Evolutionary conservation across 1,140 invertebrate species (phyloP).

Genomic region (Drosophila grimshawi): DNA sequence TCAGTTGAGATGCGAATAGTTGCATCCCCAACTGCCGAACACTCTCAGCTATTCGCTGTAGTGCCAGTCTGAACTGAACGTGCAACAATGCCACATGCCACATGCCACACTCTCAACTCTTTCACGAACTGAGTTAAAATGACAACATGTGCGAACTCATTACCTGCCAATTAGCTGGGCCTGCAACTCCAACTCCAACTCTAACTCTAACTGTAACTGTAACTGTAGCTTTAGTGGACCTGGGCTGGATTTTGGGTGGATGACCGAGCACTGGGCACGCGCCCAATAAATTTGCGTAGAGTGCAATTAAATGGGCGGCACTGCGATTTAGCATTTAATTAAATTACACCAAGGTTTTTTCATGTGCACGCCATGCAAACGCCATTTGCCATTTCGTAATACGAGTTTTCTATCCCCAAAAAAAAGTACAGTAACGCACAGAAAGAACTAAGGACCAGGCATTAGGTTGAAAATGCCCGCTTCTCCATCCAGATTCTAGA

Average conservation of each 20-base stretch:
- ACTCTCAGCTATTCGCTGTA: not conserved
- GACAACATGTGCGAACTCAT: conserved; percentile 42
- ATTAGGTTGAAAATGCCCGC: too few relatives aligned
- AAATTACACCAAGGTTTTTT: conserved; percentile 21
- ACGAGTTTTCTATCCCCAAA: not conserved
- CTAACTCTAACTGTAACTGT: not conserved
- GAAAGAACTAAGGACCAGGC: too few relatives aligned
- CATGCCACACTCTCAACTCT: conserved; percentile 25
- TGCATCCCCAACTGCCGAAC: not conserved
- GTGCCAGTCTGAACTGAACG: conserved; percentile 1
- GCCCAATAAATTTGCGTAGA: conserved; percentile 37
- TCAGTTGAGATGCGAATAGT: conserved; percentile 6
- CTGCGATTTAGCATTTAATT: conserved; percentile 48
- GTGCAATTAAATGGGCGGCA: conserved; percentile 42
- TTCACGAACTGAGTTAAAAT: conserved; percentile 35
- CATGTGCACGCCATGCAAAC: too few relatives aligned
- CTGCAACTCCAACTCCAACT: not conserved
- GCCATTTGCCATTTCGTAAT: not conserved
- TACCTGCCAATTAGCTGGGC: conserved; percentile 21
- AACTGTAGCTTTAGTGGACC: not conserved
- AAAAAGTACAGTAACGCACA: not conserved
- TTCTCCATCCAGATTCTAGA: too few relatives aligned
- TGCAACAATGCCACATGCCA: conserved; percentile 41
- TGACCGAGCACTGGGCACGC: conserved; percentile 48
- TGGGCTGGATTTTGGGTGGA: not conserved